Evolutionary conservation across 2,888 invertebrate species (phyloP).

Genomic region (Diplolepis rosae): DNA sequence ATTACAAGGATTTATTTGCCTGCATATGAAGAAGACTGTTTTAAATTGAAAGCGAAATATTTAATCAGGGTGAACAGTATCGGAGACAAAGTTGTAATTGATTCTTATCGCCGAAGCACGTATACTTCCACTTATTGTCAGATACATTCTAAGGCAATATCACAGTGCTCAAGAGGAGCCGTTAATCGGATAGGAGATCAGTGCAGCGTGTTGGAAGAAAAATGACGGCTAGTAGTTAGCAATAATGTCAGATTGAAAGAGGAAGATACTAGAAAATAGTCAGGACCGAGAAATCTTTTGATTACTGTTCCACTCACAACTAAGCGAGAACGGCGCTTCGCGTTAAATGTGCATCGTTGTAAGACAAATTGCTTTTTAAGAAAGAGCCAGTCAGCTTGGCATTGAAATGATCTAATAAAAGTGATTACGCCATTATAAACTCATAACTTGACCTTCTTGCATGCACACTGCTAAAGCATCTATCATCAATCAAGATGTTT

Average conservation of each 20-base stretch:
- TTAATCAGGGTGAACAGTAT: background rate
- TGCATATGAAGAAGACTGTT: background rate
- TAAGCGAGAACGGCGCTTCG: conserved; percentile 58
- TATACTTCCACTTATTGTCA: background rate
- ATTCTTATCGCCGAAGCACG: background rate
- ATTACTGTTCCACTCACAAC: conserved; percentile 20
- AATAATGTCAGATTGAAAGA: conserved; percentile 13
- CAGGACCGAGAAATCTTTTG: conserved; percentile 1
- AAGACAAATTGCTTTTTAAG: conserved; percentile 66
- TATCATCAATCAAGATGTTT: background rate
- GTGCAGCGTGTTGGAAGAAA: conserved; percentile 16
- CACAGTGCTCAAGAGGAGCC: background rate
- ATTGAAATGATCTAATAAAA: conserved; percentile 70
- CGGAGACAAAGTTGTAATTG: background rate
- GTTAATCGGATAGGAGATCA: conserved; percentile 26
- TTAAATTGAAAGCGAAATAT: background rate
- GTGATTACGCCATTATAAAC: conserved; percentile 56
- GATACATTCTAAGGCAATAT: conserved; percentile 11
- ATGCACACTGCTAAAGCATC: background rate
- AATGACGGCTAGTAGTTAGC: conserved; percentile 21
- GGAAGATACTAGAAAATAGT: conserved; percentile 1
- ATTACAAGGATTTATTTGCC: background rate
- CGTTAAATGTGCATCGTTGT: conserved; percentile 62
- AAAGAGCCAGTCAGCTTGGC: conserved; percentile 61
- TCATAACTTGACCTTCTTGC: background rate